A percentile compares a stretch with the other conserved stretches of the same genome.
Evolutionary conservation across 30 jellyfish, hydroid and myxozoan species (phyloP).

Genomic region (Pseudorhiza aurosa): DNA sequence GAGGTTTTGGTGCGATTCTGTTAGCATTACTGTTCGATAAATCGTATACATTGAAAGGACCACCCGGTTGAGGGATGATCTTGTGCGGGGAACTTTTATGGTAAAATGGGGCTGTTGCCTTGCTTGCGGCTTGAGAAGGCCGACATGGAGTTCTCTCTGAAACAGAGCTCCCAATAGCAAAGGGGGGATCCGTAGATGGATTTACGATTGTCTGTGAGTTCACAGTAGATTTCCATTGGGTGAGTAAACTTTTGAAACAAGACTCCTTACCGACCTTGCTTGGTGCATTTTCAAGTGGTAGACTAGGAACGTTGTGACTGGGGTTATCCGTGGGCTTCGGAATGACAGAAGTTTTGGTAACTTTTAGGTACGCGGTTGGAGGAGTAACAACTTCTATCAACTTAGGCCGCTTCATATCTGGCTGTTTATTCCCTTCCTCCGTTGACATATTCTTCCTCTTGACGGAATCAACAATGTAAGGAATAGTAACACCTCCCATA

Average conservation of each 20-base stretch:
- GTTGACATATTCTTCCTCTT: constrained; percentile 1
- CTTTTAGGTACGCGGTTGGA: neutral
- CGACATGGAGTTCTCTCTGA: neutral
- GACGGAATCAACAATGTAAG: neutral
- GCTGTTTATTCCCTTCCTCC: neutral
- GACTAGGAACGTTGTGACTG: neutral
- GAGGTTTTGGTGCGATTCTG: constrained; percentile 8
- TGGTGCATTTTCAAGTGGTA: neutral
- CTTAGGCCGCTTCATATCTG: constrained; percentile 2
- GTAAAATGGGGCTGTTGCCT: neutral
- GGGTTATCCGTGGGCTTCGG: neutral
- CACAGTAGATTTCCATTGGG: neutral
- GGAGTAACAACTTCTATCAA: neutral
- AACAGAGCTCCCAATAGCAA: neutral
- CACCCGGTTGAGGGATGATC: constrained; percentile 40
- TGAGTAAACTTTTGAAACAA: neutral
- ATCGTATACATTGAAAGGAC: neutral
- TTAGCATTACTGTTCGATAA: neutral
- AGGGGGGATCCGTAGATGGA: neutral
- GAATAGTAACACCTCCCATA: constrained; percentile 39
- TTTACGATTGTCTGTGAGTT: neutral
- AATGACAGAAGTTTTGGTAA: neutral
- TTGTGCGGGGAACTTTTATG: constrained; percentile 27
- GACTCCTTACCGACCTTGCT: constrained; percentile 19
- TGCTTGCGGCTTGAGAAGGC: neutral